These are phyloP conservation scores for Paragorgia papillata DNA, from an alignment of 92 coral and sea anemone genomes.

Conservation along the genomic window DNA sequence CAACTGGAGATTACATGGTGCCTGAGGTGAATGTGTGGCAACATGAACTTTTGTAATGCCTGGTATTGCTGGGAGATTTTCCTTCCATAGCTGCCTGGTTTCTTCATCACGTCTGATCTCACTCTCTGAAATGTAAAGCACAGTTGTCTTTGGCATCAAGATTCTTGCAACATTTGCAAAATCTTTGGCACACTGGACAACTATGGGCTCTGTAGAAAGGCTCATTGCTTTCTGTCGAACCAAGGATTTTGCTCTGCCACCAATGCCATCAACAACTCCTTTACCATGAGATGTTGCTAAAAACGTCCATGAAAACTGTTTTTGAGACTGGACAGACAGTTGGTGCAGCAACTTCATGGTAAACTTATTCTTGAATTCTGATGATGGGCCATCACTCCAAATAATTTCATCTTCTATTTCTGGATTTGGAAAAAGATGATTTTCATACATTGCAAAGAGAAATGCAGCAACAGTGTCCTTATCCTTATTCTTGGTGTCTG, in stretches of 20 bases:
- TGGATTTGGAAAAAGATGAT: slow-evolving; percentile 35
- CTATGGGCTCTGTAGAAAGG: slow-evolving; percentile 32
- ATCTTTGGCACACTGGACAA: slow-evolving; percentile 47
- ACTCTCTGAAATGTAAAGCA: slow-evolving; percentile 36
- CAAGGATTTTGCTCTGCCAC: slow-evolving; percentile 67
- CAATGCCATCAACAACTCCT: slow-evolving; percentile 72
- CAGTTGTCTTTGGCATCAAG: slow-evolving; percentile 51
- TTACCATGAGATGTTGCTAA: slow-evolving; percentile 77
- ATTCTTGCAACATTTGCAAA: slow-evolving; percentile 47
- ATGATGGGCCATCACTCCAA: slow-evolving; percentile 72
- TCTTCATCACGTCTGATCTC: slow-evolving; percentile 40
- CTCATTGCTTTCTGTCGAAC: slow-evolving; percentile 57
- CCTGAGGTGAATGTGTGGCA: slow-evolving; percentile 12
- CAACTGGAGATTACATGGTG: background rate
- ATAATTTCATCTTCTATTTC: slow-evolving; percentile 37
- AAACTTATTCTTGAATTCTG: slow-evolving; percentile 73
- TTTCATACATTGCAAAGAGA: slow-evolving; percentile 36
- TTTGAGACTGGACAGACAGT: slow-evolving; percentile 47
- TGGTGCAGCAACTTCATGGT: slow-evolving; percentile 55
- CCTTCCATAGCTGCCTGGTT: slow-evolving; percentile 42
- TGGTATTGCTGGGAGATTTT: slow-evolving; percentile 41
- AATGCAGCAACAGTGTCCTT: slow-evolving; percentile 52
- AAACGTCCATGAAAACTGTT: slow-evolving; percentile 65
- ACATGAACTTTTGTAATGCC: slow-evolving; percentile 53
- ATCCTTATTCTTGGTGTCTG: slow-evolving; percentile 49